Evolutionary conservation across 2,113 vertebrate genomes (phyloP).

Genomic region (Perca flavescens): DNA sequence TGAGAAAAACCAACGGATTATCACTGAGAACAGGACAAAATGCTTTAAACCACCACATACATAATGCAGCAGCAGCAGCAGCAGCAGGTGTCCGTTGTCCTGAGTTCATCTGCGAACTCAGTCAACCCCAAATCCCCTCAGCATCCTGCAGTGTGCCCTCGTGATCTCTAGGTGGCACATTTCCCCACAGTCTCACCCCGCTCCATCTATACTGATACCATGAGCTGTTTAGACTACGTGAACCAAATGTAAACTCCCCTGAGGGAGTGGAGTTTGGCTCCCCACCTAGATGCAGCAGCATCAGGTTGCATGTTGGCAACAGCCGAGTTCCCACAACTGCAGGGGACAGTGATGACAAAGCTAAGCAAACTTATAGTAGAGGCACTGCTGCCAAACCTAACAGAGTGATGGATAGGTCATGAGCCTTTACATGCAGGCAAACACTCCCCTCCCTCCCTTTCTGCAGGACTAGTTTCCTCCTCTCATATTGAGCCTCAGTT

Average conservation of each 20-base stretch:
- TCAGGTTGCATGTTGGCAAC: constrained; percentile 67
- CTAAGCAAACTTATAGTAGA: constrained; percentile 71
- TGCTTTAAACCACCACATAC: constrained; percentile 33
- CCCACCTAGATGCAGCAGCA: constrained; percentile 55
- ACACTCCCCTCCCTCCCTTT: constrained; percentile 30
- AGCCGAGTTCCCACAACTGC: constrained; percentile 66
- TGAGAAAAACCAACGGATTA: constrained; percentile 35
- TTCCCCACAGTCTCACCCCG: constrained; percentile 26
- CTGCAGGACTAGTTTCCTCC: constrained; percentile 47
- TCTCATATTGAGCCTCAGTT: constrained; percentile 63
- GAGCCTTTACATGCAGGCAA: constrained; percentile 61
- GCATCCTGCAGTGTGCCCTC: constrained; percentile 59
- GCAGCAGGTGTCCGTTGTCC: constrained; percentile 58
- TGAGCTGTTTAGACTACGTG: constrained; percentile 47
- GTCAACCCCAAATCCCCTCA: constrained; percentile 69
- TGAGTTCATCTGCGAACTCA: constrained; percentile 67
- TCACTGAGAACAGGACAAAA: constrained; percentile 20
- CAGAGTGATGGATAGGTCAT: constrained; percentile 72
- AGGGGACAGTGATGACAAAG: constrained; percentile 76
- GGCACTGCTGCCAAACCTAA: constrained; percentile 67
- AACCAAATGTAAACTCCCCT: constrained; percentile 54
- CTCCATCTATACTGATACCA: constrained; percentile 11
- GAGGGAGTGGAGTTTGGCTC: constrained; percentile 59
- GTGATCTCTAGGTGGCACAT: constrained; percentile 73
- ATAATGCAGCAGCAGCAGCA: constrained; percentile 48